Conservation (phyloP, 2,888 invertebrate genomes). For the Agrochola lychnidis region DNA sequence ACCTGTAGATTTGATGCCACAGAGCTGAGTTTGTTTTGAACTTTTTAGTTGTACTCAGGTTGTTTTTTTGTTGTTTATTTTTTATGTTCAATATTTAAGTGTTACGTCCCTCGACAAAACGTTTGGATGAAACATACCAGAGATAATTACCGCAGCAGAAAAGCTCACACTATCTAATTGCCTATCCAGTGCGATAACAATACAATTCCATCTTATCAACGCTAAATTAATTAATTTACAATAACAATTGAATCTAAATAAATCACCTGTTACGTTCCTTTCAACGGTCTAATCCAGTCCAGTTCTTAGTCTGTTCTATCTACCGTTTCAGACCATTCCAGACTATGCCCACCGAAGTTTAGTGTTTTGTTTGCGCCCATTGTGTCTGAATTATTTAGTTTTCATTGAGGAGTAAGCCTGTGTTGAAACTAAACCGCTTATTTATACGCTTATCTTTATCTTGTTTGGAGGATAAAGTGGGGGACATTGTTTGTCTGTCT, state of each 20-base stretch:
- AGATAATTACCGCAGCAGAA: neutral
- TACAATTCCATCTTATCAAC: slow-evolving; percentile 25
- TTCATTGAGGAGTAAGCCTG: slow-evolving; percentile 23
- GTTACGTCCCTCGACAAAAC: neutral
- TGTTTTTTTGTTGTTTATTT: too few species aligned
- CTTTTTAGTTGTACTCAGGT: too few species aligned
- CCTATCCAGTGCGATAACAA: neutral
- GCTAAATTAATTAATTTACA: slow-evolving; percentile 29
- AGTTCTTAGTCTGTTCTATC: slow-evolving; percentile 30
- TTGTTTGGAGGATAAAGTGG: neutral
- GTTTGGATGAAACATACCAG: neutral
- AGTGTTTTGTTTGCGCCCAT: slow-evolving; percentile 39
- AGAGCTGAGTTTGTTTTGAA: too few species aligned
- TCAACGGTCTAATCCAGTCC: slow-evolving; percentile 17
- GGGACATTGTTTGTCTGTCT: neutral
- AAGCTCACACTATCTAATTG: neutral
- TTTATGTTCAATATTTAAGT: too few species aligned
- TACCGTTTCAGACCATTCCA: slow-evolving; percentile 29
- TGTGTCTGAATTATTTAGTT: slow-evolving; percentile 48
- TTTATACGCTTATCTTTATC: slow-evolving; percentile 21
- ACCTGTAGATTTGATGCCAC: too few species aligned
- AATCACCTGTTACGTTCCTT: slow-evolving; percentile 34
- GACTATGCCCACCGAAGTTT: slow-evolving; percentile 1
- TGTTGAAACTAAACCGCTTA: slow-evolving; percentile 39
- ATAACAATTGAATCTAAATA: slow-evolving; percentile 36